Conservation (phyloP, 2,113 vertebrate species). For the Lophochroa leadbeateri region DNA sequence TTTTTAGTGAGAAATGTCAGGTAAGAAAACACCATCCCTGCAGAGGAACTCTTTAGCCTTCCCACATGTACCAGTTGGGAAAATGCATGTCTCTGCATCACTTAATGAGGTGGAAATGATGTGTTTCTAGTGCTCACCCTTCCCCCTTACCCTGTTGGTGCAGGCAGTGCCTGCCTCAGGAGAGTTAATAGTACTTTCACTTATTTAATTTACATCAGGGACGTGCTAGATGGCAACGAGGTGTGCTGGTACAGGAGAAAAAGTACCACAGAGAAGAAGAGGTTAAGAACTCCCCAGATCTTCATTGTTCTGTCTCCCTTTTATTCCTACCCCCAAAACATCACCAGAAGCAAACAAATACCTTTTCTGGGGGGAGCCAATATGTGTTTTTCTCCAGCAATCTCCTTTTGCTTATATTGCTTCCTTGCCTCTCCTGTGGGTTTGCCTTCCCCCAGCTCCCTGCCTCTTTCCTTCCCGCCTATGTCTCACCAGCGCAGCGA, state of each 20-base stretch:
- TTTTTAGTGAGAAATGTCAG: background rate
- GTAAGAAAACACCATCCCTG: background rate
- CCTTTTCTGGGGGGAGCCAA: background rate
- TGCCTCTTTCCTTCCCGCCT: background rate
- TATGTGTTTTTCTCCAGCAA: background rate
- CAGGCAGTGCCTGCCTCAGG: background rate
- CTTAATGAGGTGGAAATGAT: background rate
- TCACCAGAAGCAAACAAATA: background rate
- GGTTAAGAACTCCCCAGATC: background rate
- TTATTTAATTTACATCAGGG: slow-evolving; percentile 40
- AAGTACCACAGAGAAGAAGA: background rate
- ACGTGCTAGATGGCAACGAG: background rate
- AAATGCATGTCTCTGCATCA: background rate
- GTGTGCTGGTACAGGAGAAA: background rate
- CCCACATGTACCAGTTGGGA: background rate
- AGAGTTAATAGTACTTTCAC: background rate
- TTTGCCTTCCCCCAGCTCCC: background rate
- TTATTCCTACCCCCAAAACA: background rate
- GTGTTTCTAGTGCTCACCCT: background rate
- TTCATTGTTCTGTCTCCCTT: background rate
- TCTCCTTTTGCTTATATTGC: background rate
- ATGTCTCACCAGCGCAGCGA: background rate
- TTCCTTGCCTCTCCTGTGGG: background rate
- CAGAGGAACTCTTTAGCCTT: background rate
- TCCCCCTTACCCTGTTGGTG: background rate